Evolutionary conservation across 2,888 invertebrate genomes (phyloP), one percentile per base, ranked within the genome.

Genomic region (Chymomyza procnemis): DNA sequence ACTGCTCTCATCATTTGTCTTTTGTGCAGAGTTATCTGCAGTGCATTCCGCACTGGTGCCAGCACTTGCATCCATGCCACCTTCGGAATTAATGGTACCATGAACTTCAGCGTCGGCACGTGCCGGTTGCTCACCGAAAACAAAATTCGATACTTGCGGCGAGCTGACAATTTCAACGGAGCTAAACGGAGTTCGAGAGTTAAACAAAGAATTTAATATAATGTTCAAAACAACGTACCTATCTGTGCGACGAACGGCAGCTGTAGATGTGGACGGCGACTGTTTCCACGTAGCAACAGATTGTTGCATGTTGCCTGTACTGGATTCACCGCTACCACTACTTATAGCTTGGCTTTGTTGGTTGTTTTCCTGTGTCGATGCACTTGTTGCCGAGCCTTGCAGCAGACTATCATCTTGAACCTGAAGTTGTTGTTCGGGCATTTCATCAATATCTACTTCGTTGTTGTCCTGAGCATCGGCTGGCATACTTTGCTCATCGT

Each of bases 121-220:
- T 1, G 54, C 59, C 4, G 76, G 62, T 54, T 83, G 81, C 18
- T 94, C 94, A 66, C 93, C 93, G 84, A 94, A 94, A 18, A 93
- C 93, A 84, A 95, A 95, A 75, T 94, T 92, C 0, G 93, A 93
- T 67, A 91, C 92, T 91, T 95, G 95, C 4, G 97, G 97, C 0
- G 97, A 97, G 89, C 97, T 97, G 47, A 97, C 84, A 14, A 85
- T 96, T 55, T 97, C 97, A 89, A 97, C 97, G 48, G 97, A 96
- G 63, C 93, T 93, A 73, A 12, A 8, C 14, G 22, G 26, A 41
- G 19, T 46, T 34, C 21, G 9, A n/a, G 4, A 30, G 52, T 18
- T 9, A 8, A 61, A 61, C 8, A 2, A 56, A 14, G 56, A 2
- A 18, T 21, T 34, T 3, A 16, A 26, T 56, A 16, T 3, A 16